Conservation (phyloP, 1,140 invertebrate species). For the Helicoverpa zea region DNA sequence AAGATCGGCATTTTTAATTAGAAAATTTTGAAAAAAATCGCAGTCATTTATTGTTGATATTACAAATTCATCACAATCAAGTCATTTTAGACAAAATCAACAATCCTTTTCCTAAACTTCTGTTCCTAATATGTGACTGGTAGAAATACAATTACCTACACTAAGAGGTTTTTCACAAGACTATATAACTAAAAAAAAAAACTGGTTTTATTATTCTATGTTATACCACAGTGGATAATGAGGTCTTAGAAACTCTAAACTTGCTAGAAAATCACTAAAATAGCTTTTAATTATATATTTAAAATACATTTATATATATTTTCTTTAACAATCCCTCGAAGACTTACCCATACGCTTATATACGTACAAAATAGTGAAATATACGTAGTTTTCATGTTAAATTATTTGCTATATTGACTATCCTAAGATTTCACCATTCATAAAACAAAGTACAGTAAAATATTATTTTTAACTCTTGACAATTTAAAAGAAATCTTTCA, state of each 20-base stretch:
- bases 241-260: constrained; percentile 31
- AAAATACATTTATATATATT: constrained; percentile 23
- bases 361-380: constrained; percentile 64
- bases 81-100: too few relatives aligned
- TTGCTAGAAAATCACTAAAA: constrained; percentile 35
- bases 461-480: background rate
- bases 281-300: constrained; percentile 44
- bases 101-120: too few relatives aligned
- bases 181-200: background rate
- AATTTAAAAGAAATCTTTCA: constrained; percentile 17
- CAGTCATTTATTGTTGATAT: too few relatives aligned
- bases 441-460: constrained; percentile 28
- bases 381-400: constrained; percentile 37
- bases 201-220: background rate
- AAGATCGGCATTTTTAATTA: background rate
- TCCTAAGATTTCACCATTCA: constrained; percentile 52
- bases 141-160: too few relatives aligned
- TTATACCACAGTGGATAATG: constrained; percentile 17
- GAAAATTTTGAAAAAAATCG: too few relatives aligned
- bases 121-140: too few relatives aligned
- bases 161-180: too few relatives aligned
- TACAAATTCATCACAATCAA: too few relatives aligned
- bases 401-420: constrained; percentile 40
- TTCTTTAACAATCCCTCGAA: constrained; percentile 50
- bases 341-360: constrained; percentile 66